Base-by-base conservation (phyloP, 2,113 vertebrate species). In the Ceuthmochares aereus region DNA sequence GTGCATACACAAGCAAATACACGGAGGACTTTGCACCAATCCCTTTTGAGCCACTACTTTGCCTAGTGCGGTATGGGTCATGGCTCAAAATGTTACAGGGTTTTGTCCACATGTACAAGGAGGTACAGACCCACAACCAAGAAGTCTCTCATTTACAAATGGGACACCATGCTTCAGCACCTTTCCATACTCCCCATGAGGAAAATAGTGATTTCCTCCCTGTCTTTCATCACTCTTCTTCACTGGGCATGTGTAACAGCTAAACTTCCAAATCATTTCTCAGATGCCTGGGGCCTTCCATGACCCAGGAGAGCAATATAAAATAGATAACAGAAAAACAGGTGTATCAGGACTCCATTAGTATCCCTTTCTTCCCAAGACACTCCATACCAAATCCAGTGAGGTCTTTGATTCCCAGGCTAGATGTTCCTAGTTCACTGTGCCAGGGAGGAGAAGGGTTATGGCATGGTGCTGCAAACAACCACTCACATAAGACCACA, bases 141-240 rank as follows among this genome's bases (percentile, higher is more conserved):
- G 17, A 59, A 68, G 27, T 9, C 25, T 66, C 49, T 67, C 55
- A 34, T 19, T 11, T 88, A 59, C 29, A 63, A 86, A 80, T 3
- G 3, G 22, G 25, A 72, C 11, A 32, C 8, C 2, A 13, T 3
- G 1, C 84, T 86, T 52, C 43, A 73, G 70, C 1, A 0, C 1
- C 30, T 69, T 36, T 84, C 40, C 27, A 15, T 1, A 7, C 2
- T 18, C n/a, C 26, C 40, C n/a, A 47, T 14, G 16, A 63, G 7
- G 32, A 78, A 81, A 7, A 25, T 14, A 49, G 9, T 0, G 0
- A 82, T 34, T 67, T 69, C 14, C 1, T 67, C 42, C 6, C 22
- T 64, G 32, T 17, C 58, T 75, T 77, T n/a, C 13, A 74, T 14
- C 9, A 34, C 12, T 7, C 12, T 51, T 40, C 56, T n/a, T 59